Evolutionary conservation across 53 echinoderm and acorn worm genomes (phyloP).

Genomic region (Hippasteria phrygiana): DNA sequence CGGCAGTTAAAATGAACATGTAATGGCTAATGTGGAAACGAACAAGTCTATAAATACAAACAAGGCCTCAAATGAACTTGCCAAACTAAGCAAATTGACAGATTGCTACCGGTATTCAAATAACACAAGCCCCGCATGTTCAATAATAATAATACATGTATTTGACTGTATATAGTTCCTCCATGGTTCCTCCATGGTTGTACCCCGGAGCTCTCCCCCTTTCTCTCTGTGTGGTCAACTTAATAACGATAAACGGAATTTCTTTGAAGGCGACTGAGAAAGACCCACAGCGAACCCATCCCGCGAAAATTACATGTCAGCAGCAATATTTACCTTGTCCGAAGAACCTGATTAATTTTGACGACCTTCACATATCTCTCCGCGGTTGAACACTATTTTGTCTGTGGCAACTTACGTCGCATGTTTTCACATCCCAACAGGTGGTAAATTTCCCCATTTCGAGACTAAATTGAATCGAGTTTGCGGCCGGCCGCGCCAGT

Average conservation of each 20-base stretch:
- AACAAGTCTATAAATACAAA: too few relatives aligned
- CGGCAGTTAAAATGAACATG: too few relatives aligned
- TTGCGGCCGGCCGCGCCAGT: slow-evolving; percentile 13
- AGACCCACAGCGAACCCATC: not conserved
- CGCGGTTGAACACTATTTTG: not conserved
- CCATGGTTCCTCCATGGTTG: not conserved
- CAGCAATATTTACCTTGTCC: slow-evolving; percentile 29
- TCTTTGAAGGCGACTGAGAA: not conserved
- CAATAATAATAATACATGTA: too few relatives aligned
- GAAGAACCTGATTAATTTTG: not conserved
- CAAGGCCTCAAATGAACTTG: too few relatives aligned
- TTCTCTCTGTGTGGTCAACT: not conserved
- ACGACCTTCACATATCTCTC: slow-evolving; percentile 10
- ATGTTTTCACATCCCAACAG: slow-evolving; percentile 51
- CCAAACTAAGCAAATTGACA: too few relatives aligned
- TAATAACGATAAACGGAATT: not conserved
- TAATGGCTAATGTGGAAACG: too few relatives aligned
- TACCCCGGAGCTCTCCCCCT: not conserved
- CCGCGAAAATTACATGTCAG: not conserved
- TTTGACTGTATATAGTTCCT: not conserved
- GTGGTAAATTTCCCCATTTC: slow-evolving; percentile 52
- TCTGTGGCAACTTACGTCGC: not conserved
- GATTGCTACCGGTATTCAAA: too few relatives aligned
- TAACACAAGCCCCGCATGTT: too few relatives aligned
- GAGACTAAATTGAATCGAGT: slow-evolving; percentile 39